Conservation (phyloP, 2,888 invertebrate species). For the Alloscopus bannaensis region DNA sequence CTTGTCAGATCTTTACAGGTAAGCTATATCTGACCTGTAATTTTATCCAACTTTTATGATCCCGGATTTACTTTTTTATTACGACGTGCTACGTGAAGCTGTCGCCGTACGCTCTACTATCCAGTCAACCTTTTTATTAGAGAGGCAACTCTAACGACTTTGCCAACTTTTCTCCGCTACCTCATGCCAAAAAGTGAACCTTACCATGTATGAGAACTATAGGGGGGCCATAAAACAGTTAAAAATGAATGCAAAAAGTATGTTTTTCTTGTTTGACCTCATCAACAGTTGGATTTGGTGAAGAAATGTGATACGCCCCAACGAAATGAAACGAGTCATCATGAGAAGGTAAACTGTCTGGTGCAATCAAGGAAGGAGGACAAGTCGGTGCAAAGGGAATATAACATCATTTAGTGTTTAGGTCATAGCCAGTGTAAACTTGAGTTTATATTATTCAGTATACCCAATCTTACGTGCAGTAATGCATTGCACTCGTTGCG, state of each 20-base stretch:
- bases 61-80: slow-evolving; percentile 54
- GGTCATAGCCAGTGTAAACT: too few relatives aligned
- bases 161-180: background rate
- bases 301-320: background rate
- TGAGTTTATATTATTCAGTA: too few relatives aligned
- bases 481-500: too few relatives aligned
- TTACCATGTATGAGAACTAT: too few relatives aligned
- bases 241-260: slow-evolving; percentile 4
- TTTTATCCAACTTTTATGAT: slow-evolving; percentile 42
- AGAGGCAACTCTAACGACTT: slow-evolving; percentile 6
- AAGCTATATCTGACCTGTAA: slow-evolving; percentile 48
- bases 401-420: too few relatives aligned
- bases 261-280: slow-evolving; percentile 34
- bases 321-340: background rate
- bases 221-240: background rate
- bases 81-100: slow-evolving; percentile 25
- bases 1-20: too few relatives aligned
- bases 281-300: slow-evolving; percentile 16
- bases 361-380: too few relatives aligned
- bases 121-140: too few relatives aligned
- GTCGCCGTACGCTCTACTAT: too few relatives aligned
- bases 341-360: too few relatives aligned
- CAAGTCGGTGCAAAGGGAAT: too few relatives aligned
- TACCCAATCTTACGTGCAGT: too few relatives aligned
- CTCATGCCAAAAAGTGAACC: background rate